Base-by-base conservation (phyloP, 2,888 invertebrate genomes). In the Oscheius sp. region DNA sequence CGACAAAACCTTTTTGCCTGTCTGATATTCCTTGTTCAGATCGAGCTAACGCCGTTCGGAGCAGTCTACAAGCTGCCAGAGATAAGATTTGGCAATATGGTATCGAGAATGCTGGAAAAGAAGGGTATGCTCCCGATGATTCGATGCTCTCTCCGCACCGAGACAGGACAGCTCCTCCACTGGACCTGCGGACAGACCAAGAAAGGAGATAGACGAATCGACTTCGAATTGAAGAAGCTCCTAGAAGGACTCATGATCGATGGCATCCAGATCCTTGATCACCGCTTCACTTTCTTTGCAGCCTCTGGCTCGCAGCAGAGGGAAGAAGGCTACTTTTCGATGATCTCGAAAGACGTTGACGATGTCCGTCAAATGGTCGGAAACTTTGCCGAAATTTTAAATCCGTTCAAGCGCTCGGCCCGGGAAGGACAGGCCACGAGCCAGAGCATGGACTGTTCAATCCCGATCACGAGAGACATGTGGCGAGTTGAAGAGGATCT, bases 321-420 rank as follows among this genome's bases (percentile, higher is more conserved):
- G 9, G 63, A 63, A 63, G 21, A n/a, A 13, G 63, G 63, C 47
- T 29, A 48, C n/a, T 63, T 63, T 32, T 48, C 48, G 29, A 63
- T 63, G 48, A 10, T 11, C 4, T n/a, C n/a, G 2, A 1, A 48
- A 63, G 1, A 63, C 1, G 48, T 29, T 2, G 63, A 47, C 1
- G 47, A 47, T 37, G 9, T 63, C 2, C 47, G 63, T 5, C n/a
- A 48, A 48, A 33, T 33, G 5, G 3, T 63, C 29, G 63, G 63
- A n/a, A 33, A 63, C 2, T 63, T 47, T 11, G 32, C 4, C 3
- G 1, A 3, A 4, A 32, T 47, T 7, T 5, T 0, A 2, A 63
- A 48, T 48, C 48, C 63, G 0, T 9, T 48, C 29, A 63, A 63
- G 33, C 10, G 47, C 5, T 2, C 1, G 7, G 47, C 63, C 21